phyloP scores from a whole-genome alignment of 2,797 vertebrate genomes.

The Triplophysa yarkandensis region DNA sequence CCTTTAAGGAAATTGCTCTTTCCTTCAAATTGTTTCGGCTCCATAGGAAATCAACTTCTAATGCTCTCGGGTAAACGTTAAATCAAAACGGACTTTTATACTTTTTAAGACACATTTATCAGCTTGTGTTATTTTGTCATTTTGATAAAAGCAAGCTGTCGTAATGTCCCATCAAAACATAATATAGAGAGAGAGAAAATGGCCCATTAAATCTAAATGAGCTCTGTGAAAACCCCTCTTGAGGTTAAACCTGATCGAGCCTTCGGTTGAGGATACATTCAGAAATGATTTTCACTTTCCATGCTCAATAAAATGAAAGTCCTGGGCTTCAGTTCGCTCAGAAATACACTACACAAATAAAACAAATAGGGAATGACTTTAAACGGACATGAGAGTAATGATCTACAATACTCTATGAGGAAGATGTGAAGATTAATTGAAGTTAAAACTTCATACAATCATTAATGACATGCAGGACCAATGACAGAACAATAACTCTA shows the following conservation, averaged over 20 bases:
- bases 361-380: neutral
- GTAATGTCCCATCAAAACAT: neutral
- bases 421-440: neutral
- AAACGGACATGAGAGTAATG: neutral
- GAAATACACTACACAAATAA: neutral
- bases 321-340: neutral
- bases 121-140: neutral
- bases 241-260: neutral
- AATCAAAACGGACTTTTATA: neutral
- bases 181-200: neutral
- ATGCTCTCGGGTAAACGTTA: neutral
- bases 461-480: too few relatives aligned
- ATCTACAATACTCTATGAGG: neutral
- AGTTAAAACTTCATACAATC: too few relatives aligned
- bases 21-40: neutral
- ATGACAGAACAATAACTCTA: too few relatives aligned
- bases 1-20: neutral
- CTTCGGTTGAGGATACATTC: neutral
- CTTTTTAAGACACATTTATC: neutral
- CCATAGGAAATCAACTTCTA: neutral
- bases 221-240: neutral
- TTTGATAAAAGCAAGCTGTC: neutral
- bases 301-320: neutral
- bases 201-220: neutral
- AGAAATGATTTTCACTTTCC: neutral